Percentiles rank a stretch among this genome's conserved stretches.
phyloP scores from a whole-genome alignment of 2,797 vertebrate species.

The Potorous gilbertii region DNA sequence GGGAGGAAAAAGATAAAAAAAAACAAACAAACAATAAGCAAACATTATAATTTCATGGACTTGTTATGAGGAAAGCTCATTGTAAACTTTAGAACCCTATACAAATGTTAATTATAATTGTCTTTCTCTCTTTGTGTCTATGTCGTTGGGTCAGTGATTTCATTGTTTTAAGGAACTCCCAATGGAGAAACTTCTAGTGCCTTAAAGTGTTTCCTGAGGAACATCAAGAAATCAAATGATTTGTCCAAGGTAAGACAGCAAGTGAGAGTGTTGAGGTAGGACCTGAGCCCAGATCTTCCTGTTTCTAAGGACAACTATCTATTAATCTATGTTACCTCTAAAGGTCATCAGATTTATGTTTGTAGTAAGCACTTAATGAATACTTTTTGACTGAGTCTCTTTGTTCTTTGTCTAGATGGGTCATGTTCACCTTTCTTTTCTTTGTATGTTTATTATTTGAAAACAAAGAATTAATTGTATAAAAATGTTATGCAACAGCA shows the following conservation, averaged over 20 bases:
- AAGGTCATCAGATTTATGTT: not conserved
- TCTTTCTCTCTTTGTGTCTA: not conserved
- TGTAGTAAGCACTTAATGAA: not conserved
- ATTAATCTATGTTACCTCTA: not conserved
- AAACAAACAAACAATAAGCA: not conserved
- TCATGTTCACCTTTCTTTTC: not conserved
- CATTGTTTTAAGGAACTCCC: not conserved
- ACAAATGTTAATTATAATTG: not conserved
- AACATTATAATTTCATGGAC: not conserved
- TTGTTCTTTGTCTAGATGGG: not conserved
- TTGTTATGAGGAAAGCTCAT: not conserved
- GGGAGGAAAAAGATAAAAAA: not conserved
- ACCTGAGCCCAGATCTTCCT: not conserved
- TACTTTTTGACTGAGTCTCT: not conserved
- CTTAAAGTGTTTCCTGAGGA: not conserved
- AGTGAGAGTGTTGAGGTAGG: not conserved
- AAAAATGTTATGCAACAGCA: not conserved
- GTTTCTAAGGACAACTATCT: not conserved
- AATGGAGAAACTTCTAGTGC: not conserved
- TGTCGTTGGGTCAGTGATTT: not conserved
- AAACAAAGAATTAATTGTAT: not conserved
- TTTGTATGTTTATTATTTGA: not conserved
- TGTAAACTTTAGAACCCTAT: not conserved
- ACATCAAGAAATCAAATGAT: not conserved
- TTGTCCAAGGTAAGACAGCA: not conserved